A percentile compares a stretch with the other conserved stretches of the same genome.
Conservation (phyloP, 2,888 invertebrate species). For the Parnassius mnemosyne region DNA sequence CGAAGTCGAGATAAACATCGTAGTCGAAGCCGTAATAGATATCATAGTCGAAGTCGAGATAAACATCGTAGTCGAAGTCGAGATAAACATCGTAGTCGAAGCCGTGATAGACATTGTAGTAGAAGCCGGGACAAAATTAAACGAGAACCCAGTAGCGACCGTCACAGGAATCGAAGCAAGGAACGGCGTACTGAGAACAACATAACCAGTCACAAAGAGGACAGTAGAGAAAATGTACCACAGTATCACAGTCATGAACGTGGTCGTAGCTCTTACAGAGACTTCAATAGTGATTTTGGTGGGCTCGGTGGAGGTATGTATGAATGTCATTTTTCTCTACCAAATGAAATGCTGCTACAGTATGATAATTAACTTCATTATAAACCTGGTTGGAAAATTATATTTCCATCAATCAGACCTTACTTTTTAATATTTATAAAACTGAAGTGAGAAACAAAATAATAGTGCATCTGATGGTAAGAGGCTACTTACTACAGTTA, state of each 20-base stretch:
- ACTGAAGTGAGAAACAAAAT: too few relatives aligned
- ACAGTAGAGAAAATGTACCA: constrained; percentile 20
- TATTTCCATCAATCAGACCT: too few relatives aligned
- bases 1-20: not conserved
- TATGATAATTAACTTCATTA: too few relatives aligned
- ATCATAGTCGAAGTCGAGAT: constrained; percentile 36
- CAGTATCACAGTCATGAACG: constrained; percentile 37
- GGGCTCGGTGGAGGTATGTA: constrained; percentile 56
- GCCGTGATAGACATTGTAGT: constrained; percentile 20
- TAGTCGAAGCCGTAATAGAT: constrained; percentile 17
- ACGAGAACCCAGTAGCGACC: constrained; percentile 25
- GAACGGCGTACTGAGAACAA: constrained; percentile 9
- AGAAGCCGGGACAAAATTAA: constrained; percentile 1
- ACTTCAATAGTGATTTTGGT: constrained; percentile 42
- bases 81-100: constrained; percentile 25
- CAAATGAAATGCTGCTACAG: too few relatives aligned
- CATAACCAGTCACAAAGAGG: constrained; percentile 21
- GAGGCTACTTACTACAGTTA: too few relatives aligned
- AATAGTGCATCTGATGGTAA: too few relatives aligned
- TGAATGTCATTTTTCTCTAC: too few relatives aligned
- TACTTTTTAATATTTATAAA: too few relatives aligned
- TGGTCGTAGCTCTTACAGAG: constrained; percentile 44
- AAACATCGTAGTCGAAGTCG: constrained; percentile 31
- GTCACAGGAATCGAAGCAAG: constrained; percentile 12
- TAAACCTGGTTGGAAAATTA: too few relatives aligned